A percentile compares a stretch with the other conserved stretches of the same genome.
phyloP scores from a whole-genome alignment of 2,888 invertebrate genomes.

The Entomobrya multifasciata region DNA sequence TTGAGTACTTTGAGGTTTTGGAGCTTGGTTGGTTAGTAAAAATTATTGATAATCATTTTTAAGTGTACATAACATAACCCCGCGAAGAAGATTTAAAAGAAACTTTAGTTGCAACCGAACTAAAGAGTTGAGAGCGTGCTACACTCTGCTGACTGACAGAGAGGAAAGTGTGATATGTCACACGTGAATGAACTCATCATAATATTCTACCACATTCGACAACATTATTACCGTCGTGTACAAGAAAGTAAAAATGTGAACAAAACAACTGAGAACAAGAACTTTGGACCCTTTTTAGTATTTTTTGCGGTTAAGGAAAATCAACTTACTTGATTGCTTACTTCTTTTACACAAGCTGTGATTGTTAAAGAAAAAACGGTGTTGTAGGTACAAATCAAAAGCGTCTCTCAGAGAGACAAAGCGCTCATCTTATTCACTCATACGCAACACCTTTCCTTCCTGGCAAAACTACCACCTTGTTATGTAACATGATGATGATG shows the following conservation, averaged over 20 bases:
- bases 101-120: background rate
- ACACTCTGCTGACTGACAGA: too few species aligned
- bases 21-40: too few species aligned
- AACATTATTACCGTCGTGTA: slow-evolving; percentile 21
- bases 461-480: background rate
- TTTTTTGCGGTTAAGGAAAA: slow-evolving; percentile 53
- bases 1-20: slow-evolving; percentile 32
- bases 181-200: slow-evolving; percentile 69
- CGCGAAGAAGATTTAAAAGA: background rate
- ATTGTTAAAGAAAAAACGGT: background rate
- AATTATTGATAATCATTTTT: too few species aligned
- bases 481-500: slow-evolving; percentile 7
- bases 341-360: too few species aligned
- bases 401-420: slow-evolving; percentile 26
- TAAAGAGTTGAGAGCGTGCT: background rate
- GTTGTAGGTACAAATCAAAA: slow-evolving; percentile 6
- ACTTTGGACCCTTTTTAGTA: background rate
- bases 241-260: background rate
- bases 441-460: slow-evolving; percentile 61
- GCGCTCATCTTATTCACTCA: slow-evolving; percentile 53
- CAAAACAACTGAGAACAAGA: slow-evolving; percentile 1
- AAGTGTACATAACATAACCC: background rate
- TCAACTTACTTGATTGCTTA: slow-evolving; percentile 27
- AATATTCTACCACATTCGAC: slow-evolving; percentile 13
- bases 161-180: slow-evolving; percentile 65